These are phyloP conservation scores for Lasioglossum zephyrum DNA, from an alignment of 2,888 invertebrate genomes.

Conservation along the genomic window DNA sequence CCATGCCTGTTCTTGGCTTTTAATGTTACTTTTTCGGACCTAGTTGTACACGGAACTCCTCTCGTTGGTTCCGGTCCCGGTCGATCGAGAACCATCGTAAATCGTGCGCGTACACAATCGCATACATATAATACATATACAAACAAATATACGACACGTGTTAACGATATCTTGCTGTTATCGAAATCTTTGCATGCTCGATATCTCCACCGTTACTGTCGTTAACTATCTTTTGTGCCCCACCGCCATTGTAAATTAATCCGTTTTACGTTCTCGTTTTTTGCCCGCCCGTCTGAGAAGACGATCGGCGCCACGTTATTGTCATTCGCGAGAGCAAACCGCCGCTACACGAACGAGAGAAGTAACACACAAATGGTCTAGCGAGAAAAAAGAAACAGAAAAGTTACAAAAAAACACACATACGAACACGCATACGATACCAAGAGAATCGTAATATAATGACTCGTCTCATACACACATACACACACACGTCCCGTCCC, in stretches of 20 bases:
- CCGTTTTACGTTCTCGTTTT: constrained; percentile 19
- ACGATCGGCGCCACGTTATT: constrained; percentile 24
- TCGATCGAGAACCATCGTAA: background rate
- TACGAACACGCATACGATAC: background rate
- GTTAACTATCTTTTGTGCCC: constrained; percentile 37
- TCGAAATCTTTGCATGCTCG: constrained; percentile 49
- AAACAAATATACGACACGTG: background rate
- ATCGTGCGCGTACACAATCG: background rate
- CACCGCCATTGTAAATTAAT: constrained; percentile 33
- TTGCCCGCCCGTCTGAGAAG: constrained; percentile 38
- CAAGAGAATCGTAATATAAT: constrained; percentile 19
- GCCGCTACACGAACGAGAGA: background rate
- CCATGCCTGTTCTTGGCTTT: no score
- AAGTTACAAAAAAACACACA: background rate
- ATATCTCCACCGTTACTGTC: constrained; percentile 39
- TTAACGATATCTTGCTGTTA: constrained; percentile 47
- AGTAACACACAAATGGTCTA: background rate
- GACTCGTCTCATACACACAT: constrained; percentile 50
- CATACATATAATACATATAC: background rate
- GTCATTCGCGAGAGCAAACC: background rate
- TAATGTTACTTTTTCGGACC: no score
- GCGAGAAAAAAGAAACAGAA: background rate
- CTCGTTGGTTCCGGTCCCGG: background rate
- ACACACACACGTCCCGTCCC: constrained; percentile 63
- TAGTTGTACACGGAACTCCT: background rate